Evolutionary conservation across 2,888 invertebrate genomes (phyloP), one percentile per base, ranked within the genome.

Genomic region (Hydraecia micacea): DNA sequence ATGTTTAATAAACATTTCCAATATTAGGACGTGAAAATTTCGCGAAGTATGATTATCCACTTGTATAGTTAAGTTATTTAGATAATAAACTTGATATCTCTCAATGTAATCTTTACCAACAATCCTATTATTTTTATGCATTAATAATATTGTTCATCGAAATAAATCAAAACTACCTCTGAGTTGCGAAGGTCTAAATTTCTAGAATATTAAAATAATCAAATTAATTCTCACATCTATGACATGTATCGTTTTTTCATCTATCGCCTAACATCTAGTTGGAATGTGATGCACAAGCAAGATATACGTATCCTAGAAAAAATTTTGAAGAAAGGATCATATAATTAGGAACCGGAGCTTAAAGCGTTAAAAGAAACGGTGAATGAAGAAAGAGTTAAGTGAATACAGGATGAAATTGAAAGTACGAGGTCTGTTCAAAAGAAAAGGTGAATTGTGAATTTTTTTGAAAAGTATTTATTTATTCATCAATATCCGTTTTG

Each of bases 321-420:
- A 11, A 1, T 39, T 4, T 42, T 8, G 8, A n/a, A 49, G 21
- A 21, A 77, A 73, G 9, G 8, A 63, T 15, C 39, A 62, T 63
- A 28, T 67, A 13, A 65, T 42, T 68, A 49, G 28, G 18, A 80
- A 15, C n/a, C 15, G 36, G 75, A 84, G 84, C 84, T 83, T 84
- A 80, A 73, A 80, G 55, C 69, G n/a, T 62, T 73, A 58, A 69
- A 71, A n/a, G 32, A 46, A 65, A 79, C 36, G 1, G 28, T 75
- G 28, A 75, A 65, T 39, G 9, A 55, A 65, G 9, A 73, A 60
- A 18, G 25, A 21, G 0, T 21, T 46, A 32, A 58, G 2, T 58
- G 6, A 13, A 62, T 42, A 36, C 65, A 78, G 78, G 74, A 66
- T 58, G 72, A 78, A 84, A 78, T 84, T 85, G 49, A 78, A 81